Evolutionary conservation across 2,797 vertebrate species (phyloP), one percentile per base, ranked within the genome.

Genomic region (Clarias pachynema): DNA sequence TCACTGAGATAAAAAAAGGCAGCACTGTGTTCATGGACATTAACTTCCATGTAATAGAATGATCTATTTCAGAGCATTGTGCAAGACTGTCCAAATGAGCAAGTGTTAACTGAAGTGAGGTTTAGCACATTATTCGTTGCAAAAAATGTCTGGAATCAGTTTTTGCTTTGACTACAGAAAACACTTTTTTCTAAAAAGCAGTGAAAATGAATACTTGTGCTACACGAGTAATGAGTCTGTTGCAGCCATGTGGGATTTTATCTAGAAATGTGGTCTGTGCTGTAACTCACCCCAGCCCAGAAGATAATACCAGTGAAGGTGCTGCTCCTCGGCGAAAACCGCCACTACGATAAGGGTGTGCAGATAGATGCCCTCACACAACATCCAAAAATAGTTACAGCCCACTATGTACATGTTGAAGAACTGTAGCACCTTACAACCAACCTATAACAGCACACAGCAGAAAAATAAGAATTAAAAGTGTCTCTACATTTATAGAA

Each of bases 341-440:
- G 98, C 95, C 89, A 99, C 97, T 89, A 99, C 98, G 0, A 99
- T 98, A 87, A 99, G 95, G 0, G 97, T 99, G 90, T 99, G 98
- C 77, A 99, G 96, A 88, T 99, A 99, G 91, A 99, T 97, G 72
- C 98, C 98, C 89, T 99, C 98, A 0, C 98, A 99, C 7, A 99
- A 97, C 98, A 99, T 99, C 98, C 98, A 99, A 95, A 99, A 99
- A 85, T 99, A 99, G 88, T 99, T 99, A 92, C 98, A 99, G 20
- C 98, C 96, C 94, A 98, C 89, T 96, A 99, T 97, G 93, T 99
- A 99, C 93, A 97, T 98, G 92, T 98, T 96, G 86, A 99, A 97
- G 90, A 98, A 98, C 7, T 99, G 97, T 68, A 99, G 82, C 83
- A 99, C 95, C 91, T 99, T 99, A 92, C 98, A 99, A 90, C 96